These are phyloP conservation scores for Plecturocebus donacophilus DNA, from an alignment of 2,113 vertebrate genomes.

Conservation along the genomic window DNA sequence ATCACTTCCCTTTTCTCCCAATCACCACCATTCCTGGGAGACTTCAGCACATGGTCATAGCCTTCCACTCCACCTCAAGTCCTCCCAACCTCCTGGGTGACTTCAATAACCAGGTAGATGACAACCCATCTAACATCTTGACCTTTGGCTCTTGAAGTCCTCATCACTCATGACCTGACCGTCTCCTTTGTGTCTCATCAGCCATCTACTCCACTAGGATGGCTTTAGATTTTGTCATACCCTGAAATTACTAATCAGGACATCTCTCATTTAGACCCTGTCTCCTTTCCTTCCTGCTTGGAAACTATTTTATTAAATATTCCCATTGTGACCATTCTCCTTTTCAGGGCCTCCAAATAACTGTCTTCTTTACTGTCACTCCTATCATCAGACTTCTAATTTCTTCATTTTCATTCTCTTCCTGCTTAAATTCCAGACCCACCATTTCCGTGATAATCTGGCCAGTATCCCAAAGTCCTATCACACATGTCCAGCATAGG, in stretches of 20 bases:
- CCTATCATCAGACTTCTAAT: neutral
- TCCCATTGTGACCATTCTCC: neutral
- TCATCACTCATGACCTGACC: neutral
- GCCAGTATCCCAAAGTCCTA: neutral
- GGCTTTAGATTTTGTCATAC: neutral
- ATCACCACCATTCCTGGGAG: neutral
- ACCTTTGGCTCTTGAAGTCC: neutral
- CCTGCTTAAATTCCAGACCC: neutral
- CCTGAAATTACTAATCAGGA: neutral
- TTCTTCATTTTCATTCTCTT: neutral
- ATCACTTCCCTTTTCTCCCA: neutral
- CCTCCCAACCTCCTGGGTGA: neutral
- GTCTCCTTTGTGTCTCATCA: neutral
- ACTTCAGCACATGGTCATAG: neutral
- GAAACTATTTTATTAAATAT: neutral
- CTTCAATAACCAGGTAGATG: neutral
- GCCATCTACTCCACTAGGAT: neutral
- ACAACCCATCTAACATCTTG: neutral
- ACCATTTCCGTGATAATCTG: neutral
- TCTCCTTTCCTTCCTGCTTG: neutral
- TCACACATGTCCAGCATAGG: neutral
- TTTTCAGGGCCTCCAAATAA: neutral
- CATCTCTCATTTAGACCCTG: neutral
- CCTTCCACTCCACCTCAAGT: neutral
- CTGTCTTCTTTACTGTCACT: neutral